Evolutionary conservation across 2,797 vertebrate species (phyloP).

Genomic region (Enteromius afrohamiltoni): DNA sequence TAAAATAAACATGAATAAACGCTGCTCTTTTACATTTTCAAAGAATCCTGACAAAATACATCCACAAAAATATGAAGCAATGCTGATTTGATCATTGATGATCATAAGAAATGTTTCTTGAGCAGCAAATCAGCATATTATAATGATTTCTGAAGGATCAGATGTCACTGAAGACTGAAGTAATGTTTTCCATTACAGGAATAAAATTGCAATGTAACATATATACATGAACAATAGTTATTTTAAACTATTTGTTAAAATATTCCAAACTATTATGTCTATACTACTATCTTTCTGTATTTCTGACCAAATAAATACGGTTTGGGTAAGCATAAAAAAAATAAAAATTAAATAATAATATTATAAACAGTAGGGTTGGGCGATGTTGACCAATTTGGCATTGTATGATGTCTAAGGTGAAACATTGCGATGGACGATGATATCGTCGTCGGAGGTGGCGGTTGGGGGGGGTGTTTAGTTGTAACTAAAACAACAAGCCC

Average conservation of each 20-base stretch:
- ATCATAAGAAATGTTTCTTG: neutral
- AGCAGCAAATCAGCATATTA: neutral
- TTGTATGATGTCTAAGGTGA: too few relatives aligned
- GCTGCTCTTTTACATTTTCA: neutral
- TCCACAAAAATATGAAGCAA: neutral
- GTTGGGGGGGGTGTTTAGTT: too few relatives aligned
- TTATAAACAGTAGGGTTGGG: too few relatives aligned
- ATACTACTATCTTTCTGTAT: neutral
- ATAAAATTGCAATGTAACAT: neutral
- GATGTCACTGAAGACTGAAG: neutral
- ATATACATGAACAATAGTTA: neutral
- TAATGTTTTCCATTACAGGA: neutral
- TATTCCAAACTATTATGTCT: neutral
- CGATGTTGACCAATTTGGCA: too few relatives aligned
- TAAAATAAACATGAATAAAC: too few relatives aligned
- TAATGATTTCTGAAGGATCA: neutral
- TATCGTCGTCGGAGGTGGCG: too few relatives aligned
- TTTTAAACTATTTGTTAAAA: neutral
- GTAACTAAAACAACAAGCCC: too few relatives aligned
- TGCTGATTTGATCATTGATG: neutral
- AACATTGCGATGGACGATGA: too few relatives aligned
- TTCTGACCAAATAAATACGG: neutral
- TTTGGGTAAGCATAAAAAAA: neutral
- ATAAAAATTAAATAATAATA: too few relatives aligned
- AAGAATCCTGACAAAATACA: neutral